Percentiles rank a stretch among this genome's conserved stretches.
Conservation (phyloP, 1,140 invertebrate species). For the Arctopsyche grandis region DNA sequence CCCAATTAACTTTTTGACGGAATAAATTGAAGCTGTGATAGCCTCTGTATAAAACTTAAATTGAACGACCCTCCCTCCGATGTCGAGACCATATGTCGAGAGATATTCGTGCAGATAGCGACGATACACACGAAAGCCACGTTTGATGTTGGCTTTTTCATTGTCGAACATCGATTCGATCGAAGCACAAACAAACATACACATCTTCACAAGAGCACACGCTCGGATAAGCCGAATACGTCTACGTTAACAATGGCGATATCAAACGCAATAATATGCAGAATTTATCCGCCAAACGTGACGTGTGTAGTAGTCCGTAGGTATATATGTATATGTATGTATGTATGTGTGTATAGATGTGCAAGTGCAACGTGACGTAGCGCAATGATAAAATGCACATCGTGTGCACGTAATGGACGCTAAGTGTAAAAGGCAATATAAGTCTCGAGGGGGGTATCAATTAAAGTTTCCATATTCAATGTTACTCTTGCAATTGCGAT, state of each 20-base stretch:
- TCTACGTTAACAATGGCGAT: neutral
- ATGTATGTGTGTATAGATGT: neutral
- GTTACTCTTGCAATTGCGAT: no score
- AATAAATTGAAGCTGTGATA: slow-evolving; percentile 30
- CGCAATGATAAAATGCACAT: neutral
- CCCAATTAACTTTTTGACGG: slow-evolving; percentile 29
- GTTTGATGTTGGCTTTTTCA: neutral
- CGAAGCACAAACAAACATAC: no score
- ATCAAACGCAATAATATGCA: neutral
- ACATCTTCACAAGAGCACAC: no score
- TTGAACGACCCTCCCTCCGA: neutral
- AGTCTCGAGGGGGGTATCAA: no score
- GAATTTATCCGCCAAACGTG: slow-evolving; percentile 28
- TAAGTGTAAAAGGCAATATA: slow-evolving; percentile 18
- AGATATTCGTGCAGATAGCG: neutral
- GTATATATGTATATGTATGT: neutral
- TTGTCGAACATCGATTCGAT: neutral
- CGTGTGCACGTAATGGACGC: neutral
- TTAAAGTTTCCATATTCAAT: no score
- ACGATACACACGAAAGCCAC: neutral
- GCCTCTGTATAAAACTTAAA: slow-evolving; percentile 6
- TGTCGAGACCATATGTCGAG: slow-evolving; percentile 26
- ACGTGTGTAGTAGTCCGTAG: neutral
- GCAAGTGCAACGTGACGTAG: no score
- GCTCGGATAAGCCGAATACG: neutral